Evolutionary conservation across 2,113 vertebrate species (phyloP).

Genomic region (Paramisgurnus dabryanus): DNA sequence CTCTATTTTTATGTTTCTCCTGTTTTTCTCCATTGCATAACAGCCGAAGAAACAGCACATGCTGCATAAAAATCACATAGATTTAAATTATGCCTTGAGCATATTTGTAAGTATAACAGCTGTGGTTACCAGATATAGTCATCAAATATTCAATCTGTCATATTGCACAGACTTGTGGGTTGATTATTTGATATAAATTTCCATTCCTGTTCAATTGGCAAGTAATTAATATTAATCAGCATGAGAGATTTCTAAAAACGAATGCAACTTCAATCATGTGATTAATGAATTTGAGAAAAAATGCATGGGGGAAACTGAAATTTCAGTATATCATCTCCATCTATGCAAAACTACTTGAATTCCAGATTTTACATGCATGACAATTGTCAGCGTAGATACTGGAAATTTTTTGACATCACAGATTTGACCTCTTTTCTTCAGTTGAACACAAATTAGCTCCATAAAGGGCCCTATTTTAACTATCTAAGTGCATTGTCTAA

Average conservation of each 20-base stretch:
- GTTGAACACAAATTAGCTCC: no score
- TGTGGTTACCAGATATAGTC: slow-evolving; percentile 44
- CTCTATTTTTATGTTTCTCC: not conserved
- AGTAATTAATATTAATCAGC: slow-evolving; percentile 43
- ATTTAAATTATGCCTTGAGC: slow-evolving; percentile 26
- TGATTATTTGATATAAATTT: slow-evolving; percentile 21
- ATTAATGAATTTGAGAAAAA: slow-evolving; percentile 6
- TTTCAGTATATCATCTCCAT: not conserved
- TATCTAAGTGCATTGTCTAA: no score
- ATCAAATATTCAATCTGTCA: slow-evolving; percentile 42
- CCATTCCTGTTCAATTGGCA: slow-evolving; percentile 16
- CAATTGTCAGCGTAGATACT: no score
- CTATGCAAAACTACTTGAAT: no score
- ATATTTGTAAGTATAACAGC: slow-evolving; percentile 35
- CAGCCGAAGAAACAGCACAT: not conserved
- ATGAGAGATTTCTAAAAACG: not conserved
- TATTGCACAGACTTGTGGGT: slow-evolving; percentile 14
- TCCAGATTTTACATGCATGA: no score
- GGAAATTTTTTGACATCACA: no score
- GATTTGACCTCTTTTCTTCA: no score
- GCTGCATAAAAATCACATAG: not conserved
- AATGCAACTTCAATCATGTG: not conserved
- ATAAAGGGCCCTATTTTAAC: no score
- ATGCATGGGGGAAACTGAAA: not conserved
- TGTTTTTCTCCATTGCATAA: slow-evolving; percentile 13